A percentile compares a stretch with the other conserved stretches of the same genome.
Conservation (phyloP, 2,113 vertebrate species). For the Lagopus leucura region DNA sequence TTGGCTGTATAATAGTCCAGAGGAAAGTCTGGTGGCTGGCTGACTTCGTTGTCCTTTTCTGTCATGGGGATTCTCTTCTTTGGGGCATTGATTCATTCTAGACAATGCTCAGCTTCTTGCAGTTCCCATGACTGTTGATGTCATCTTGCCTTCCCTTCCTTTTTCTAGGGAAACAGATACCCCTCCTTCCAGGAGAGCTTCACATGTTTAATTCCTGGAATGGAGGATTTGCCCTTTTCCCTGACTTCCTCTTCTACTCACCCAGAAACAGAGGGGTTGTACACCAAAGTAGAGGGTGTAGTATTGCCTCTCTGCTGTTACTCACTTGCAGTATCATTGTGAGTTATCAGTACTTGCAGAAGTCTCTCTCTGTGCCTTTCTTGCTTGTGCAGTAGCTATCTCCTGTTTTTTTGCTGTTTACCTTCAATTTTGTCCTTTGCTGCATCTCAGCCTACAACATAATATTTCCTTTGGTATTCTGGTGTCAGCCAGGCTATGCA, state of each 20-base stretch:
- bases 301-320: background rate
- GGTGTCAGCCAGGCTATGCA: background rate
- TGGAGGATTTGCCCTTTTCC: background rate
- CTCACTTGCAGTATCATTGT: background rate
- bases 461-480: background rate
- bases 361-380: background rate
- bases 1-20: background rate
- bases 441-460: background rate
- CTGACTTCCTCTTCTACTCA: background rate
- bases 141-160: background rate
- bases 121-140: background rate
- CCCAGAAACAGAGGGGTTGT: background rate
- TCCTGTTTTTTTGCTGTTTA: background rate
- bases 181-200: background rate
- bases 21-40: background rate
- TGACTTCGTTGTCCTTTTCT: background rate
- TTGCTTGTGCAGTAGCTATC: background rate
- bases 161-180: background rate
- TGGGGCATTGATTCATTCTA: background rate
- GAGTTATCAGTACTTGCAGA: fast-evolving
- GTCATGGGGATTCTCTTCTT: fast-evolving
- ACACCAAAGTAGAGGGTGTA: background rate
- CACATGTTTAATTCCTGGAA: background rate
- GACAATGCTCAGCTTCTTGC: background rate
- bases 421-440: background rate